phyloP scores from a whole-genome alignment of 2,888 invertebrate genomes.

The Embidobia sp. region DNA sequence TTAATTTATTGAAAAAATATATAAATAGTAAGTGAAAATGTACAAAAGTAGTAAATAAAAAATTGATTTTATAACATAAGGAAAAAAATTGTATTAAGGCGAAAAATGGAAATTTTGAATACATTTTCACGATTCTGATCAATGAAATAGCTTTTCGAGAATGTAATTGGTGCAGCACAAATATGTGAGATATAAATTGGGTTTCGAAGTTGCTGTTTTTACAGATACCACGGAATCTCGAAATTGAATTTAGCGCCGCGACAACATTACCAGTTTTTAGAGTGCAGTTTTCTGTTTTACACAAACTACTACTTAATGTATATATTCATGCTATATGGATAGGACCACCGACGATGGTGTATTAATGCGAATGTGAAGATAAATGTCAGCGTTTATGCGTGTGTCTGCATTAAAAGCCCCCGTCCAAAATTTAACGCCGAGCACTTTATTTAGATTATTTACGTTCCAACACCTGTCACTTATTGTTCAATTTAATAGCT shows the following conservation, averaged over 20 bases:
- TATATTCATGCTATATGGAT: not conserved
- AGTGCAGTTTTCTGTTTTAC: slow-evolving; percentile 4
- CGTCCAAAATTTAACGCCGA: not conserved
- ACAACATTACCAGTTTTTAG: slow-evolving; percentile 1
- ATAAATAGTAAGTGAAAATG: too few relatives aligned
- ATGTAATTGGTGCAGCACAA: not conserved
- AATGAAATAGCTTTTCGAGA: not conserved
- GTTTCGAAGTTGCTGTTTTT: not conserved
- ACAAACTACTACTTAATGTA: slow-evolving; percentile 1
- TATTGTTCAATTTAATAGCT: not conserved
- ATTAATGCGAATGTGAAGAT: not conserved
- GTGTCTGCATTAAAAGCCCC: slow-evolving; percentile 3
- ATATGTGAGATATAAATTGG: not conserved
- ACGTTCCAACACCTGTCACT: not conserved
- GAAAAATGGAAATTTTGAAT: too few relatives aligned
- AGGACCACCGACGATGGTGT: not conserved
- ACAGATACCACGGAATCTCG: not conserved
- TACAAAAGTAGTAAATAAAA: too few relatives aligned
- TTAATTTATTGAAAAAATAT: too few relatives aligned
- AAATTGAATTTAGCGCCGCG: slow-evolving; percentile 7
- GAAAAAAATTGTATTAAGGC: too few relatives aligned
- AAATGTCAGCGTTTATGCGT: not conserved
- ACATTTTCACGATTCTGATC: too few relatives aligned
- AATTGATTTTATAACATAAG: too few relatives aligned
- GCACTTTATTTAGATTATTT: not conserved